These are phyloP conservation scores for Petrocephalus zakoni DNA, from an alignment of 2,113 vertebrate genomes.

Conservation along the genomic window DNA sequence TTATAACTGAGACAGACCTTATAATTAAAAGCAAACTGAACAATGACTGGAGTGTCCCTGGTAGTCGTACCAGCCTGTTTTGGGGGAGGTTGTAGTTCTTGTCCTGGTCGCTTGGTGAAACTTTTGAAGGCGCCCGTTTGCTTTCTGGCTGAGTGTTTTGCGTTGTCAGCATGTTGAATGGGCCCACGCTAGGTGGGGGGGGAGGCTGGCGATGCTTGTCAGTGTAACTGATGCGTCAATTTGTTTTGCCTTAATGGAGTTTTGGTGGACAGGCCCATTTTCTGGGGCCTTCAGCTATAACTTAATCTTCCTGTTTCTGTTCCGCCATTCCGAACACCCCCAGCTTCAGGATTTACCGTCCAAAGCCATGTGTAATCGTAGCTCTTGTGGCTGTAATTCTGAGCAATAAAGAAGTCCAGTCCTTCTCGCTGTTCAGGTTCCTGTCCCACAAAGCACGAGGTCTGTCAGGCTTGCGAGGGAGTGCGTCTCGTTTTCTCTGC, in stretches of 20 bases:
- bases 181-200: background rate
- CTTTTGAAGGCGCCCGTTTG: background rate
- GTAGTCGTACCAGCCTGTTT: background rate
- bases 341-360: background rate
- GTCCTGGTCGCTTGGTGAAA: background rate
- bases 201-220: background rate
- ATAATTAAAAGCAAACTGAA: background rate
- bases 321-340: background rate
- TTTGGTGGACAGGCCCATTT: background rate
- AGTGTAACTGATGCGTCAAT: background rate
- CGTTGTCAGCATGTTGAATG: background rate
- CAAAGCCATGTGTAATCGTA: background rate
- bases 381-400: background rate
- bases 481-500: background rate
- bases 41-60: background rate
- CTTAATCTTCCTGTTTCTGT: conserved; percentile 1
- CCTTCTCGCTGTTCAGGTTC: background rate
- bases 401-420: background rate
- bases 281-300: background rate
- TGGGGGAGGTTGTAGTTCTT: background rate
- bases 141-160: background rate
- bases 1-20: background rate
- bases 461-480: background rate
- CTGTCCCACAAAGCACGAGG: background rate
- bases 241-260: conserved; percentile 6